Conservation (phyloP, 2,888 invertebrate genomes). For the Pterostichus niger region DNA sequence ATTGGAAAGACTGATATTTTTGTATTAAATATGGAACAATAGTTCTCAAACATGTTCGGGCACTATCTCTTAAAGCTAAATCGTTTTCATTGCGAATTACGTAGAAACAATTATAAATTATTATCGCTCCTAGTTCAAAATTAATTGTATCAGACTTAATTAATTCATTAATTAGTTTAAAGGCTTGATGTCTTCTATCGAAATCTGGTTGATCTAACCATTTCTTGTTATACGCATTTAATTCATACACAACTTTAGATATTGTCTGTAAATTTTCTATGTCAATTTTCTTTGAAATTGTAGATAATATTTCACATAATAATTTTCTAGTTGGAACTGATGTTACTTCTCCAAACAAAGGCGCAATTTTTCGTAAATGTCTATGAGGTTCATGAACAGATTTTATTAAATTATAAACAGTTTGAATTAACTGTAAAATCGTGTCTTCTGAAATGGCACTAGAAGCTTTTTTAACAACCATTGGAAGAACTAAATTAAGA, state of each 20-base stretch:
- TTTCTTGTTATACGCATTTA: slow-evolving; percentile 92
- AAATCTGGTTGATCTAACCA: slow-evolving; percentile 98
- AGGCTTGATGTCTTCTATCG: slow-evolving; percentile 88
- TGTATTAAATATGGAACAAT: slow-evolving; percentile 83
- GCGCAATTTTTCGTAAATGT: slow-evolving; percentile 85
- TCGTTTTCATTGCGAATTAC: slow-evolving; percentile 89
- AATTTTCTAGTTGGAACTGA: slow-evolving; percentile 84
- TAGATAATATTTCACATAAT: slow-evolving; percentile 82
- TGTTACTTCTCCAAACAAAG: slow-evolving; percentile 85
- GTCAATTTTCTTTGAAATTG: slow-evolving; percentile 80
- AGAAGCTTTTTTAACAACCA: slow-evolving; percentile 83
- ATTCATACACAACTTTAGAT: slow-evolving; percentile 81
- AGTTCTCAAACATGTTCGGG: slow-evolving; percentile 86
- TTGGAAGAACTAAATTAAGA: slow-evolving; percentile 85
- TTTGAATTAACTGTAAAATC: slow-evolving; percentile 84
- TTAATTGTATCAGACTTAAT: slow-evolving; percentile 79
- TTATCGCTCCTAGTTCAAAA: slow-evolving; percentile 84
- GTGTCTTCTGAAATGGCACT: slow-evolving; percentile 83
- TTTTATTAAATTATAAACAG: slow-evolving; percentile 86
- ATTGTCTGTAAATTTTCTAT: slow-evolving; percentile 77
- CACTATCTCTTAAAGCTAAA: slow-evolving; percentile 89
- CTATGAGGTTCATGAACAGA: slow-evolving; percentile 82
- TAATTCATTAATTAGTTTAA: slow-evolving; percentile 82
- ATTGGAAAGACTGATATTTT: slow-evolving; percentile 78
- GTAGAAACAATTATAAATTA: slow-evolving; percentile 91